phyloP scores from a whole-genome alignment of 2,113 vertebrate species.

The Calyptommatus sinebrachiatus region DNA sequence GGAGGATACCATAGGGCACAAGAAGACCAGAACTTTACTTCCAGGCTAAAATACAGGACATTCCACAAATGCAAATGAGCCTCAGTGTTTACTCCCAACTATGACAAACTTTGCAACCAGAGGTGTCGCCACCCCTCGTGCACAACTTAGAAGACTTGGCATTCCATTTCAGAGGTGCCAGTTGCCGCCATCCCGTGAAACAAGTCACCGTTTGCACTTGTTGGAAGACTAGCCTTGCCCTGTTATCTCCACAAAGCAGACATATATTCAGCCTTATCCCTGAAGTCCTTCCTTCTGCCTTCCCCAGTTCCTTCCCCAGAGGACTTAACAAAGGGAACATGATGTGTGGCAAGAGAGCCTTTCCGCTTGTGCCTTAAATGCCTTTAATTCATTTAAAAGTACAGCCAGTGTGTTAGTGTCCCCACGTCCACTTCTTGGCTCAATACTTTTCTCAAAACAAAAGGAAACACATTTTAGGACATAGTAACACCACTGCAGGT shows the following conservation, averaged over 20 bases:
- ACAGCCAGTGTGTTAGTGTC: conserved; percentile 20
- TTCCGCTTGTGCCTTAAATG: conserved; percentile 31
- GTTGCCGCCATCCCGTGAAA: conserved; percentile 11
- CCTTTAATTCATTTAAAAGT: conserved; percentile 14
- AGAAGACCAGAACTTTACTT: conserved; percentile 59
- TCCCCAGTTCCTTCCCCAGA: conserved; percentile 13
- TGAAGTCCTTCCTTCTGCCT: conserved; percentile 13
- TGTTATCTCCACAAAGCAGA: conserved; percentile 45
- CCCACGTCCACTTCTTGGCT: conserved; percentile 25
- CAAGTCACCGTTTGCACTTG: conserved; percentile 33
- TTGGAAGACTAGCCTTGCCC: conserved; percentile 22
- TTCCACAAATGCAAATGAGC: conserved; percentile 62
- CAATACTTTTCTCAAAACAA: conserved; percentile 15
- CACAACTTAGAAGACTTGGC: conserved; percentile 72
- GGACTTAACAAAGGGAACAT: conserved; percentile 41
- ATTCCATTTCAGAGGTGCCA: conserved; percentile 31
- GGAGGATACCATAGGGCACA: conserved; percentile 66
- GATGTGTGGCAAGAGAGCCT: neutral
- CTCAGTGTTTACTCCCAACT: conserved; percentile 65
- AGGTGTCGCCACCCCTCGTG: conserved; percentile 81
- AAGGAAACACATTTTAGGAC: conserved; percentile 17
- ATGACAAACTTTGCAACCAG: conserved; percentile 74
- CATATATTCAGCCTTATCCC: conserved; percentile 35
- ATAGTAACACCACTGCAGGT: conserved; percentile 55
- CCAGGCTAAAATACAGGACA: conserved; percentile 61